Percentiles rank a stretch among this genome's conserved stretches.
Evolutionary conservation across 2,797 vertebrate genomes (phyloP).

Genomic region (Hipposideros larvatus): DNA sequence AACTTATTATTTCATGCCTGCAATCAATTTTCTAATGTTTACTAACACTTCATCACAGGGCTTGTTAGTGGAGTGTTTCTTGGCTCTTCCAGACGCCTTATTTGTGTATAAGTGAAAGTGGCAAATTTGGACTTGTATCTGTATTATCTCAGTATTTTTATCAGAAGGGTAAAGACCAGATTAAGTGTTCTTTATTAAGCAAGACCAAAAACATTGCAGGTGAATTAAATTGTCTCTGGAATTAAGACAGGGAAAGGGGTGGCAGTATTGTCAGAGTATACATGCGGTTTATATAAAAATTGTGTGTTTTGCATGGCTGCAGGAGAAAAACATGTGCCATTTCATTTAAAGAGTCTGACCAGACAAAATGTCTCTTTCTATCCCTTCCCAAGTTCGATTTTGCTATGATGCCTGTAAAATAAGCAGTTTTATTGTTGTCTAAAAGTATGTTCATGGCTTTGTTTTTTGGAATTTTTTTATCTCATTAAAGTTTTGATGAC

Average conservation of each 20-base stretch:
- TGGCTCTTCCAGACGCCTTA: conserved; percentile 3
- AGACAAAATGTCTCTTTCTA: conserved; percentile 34
- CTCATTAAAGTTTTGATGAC: conserved; percentile 5
- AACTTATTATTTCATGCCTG: conserved; percentile 68
- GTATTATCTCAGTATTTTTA: conserved; percentile 45
- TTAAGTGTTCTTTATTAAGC: conserved; percentile 51
- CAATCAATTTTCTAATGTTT: conserved; percentile 68
- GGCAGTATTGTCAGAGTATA: conserved; percentile 42
- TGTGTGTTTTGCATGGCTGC: conserved; percentile 36
- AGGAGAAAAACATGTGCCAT: conserved; percentile 26
- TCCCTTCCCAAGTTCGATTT: background rate
- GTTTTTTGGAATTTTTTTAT: conserved; percentile 5
- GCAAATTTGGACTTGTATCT: conserved; percentile 60
- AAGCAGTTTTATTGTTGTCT: conserved; percentile 57
- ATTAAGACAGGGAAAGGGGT: conserved; percentile 18
- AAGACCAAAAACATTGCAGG: conserved; percentile 34
- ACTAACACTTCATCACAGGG: conserved; percentile 68
- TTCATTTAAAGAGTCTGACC: conserved; percentile 58
- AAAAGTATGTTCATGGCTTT: conserved; percentile 48
- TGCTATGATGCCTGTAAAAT: background rate
- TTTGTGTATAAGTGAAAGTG: conserved; percentile 62
- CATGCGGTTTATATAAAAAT: conserved; percentile 58
- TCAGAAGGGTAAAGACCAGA: conserved; percentile 47
- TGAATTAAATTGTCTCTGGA: conserved; percentile 53
- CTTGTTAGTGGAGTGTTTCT: conserved; percentile 66